Conservation (phyloP, 2,113 vertebrate species). For the Sinocyclocheilus rhinocerous region DNA sequence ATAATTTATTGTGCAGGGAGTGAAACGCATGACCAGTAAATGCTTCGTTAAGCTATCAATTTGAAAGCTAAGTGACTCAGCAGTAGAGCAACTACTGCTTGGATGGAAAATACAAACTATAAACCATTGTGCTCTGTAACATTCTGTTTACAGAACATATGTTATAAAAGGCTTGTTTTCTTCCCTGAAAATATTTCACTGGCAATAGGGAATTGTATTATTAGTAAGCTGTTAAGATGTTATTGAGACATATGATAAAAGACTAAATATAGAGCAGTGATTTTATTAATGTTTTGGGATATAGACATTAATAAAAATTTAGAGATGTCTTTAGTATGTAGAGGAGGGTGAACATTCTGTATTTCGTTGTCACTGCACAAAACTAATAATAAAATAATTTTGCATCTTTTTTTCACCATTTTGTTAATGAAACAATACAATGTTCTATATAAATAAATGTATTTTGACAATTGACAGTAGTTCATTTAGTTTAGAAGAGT, state of each 20-base stretch:
- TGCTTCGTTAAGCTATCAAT: constrained; percentile 24
- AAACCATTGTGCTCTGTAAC: not conserved
- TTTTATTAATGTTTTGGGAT: not conserved
- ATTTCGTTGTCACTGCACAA: not conserved
- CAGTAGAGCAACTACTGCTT: not conserved
- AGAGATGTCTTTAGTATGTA: not conserved
- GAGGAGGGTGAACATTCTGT: too few species aligned
- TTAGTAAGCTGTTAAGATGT: not conserved
- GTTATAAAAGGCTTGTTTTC: not conserved
- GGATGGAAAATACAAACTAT: constrained; percentile 14
- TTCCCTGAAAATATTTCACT: not conserved
- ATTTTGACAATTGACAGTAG: not conserved
- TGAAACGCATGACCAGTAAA: constrained; percentile 35
- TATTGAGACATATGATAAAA: not conserved
- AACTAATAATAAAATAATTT: not conserved
- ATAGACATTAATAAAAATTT: not conserved
- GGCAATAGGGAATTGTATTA: not conserved
- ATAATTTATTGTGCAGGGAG: constrained; percentile 43
- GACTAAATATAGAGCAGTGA: not conserved
- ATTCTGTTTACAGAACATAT: not conserved
- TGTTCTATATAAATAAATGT: not conserved
- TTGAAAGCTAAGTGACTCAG: constrained; percentile 26
- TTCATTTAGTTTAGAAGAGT: not conserved
- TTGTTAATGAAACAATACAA: too few species aligned
- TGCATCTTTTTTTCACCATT: too few species aligned